Conservation (phyloP, 1,140 invertebrate genomes). For the Drosophila sp. region DNA sequence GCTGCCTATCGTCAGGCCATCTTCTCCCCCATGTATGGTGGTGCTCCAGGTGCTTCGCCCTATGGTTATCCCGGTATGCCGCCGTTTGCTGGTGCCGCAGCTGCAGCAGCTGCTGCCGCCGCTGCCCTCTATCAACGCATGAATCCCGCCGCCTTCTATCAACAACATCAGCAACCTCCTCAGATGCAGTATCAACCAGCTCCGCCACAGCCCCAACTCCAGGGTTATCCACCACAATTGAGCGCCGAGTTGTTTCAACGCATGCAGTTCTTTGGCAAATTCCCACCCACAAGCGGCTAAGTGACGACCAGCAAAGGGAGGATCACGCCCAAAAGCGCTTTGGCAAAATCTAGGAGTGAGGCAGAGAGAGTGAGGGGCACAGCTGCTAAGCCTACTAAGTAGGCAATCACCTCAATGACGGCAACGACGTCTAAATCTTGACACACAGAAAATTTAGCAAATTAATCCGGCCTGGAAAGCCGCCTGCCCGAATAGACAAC, state of each 20-base stretch:
- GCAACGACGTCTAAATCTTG: conserved; percentile 65
- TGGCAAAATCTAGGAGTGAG: conserved; percentile 62
- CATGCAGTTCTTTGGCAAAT: conserved; percentile 81
- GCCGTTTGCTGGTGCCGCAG: conserved; percentile 61
- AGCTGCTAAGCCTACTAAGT: conserved; percentile 17
- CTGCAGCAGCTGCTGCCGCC: conserved; percentile 72
- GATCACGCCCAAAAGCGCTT: conserved; percentile 64
- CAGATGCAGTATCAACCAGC: conserved; percentile 60
- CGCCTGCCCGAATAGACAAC: conserved; percentile 20
- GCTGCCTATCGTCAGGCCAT: conserved; percentile 92
- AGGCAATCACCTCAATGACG: conserved; percentile 23
- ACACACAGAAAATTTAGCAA: conserved; percentile 37
- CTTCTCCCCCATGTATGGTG: conserved; percentile 83
- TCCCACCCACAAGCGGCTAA: conserved; percentile 67
- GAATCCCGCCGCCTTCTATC: conserved; percentile 65
- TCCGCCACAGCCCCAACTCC: conserved; percentile 37
- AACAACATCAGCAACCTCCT: conserved; percentile 49
- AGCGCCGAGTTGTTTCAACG: conserved; percentile 75
- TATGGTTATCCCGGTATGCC: conserved; percentile 72
- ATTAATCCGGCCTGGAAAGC: conserved; percentile 66
- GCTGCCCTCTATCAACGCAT: conserved; percentile 73
- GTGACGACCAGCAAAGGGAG: background rate
- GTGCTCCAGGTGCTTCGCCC: conserved; percentile 34
- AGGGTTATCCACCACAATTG: conserved; percentile 57
- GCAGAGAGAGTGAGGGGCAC: conserved; percentile 18